These are phyloP conservation scores for Alosa sapidissima DNA, from an alignment of 2,797 vertebrate genomes.

Conservation along the genomic window DNA sequence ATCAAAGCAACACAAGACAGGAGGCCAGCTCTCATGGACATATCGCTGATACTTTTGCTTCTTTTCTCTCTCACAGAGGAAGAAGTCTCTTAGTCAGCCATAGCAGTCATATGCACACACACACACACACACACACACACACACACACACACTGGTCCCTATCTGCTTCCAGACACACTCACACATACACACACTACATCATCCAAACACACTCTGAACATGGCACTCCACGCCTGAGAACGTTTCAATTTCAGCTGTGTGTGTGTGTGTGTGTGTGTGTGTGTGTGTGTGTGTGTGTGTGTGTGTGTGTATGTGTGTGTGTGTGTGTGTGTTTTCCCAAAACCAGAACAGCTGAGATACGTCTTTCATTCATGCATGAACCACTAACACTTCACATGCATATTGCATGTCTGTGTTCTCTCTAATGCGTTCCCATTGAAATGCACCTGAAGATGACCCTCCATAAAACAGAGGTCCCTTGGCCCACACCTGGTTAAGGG, in stretches of 20 bases:
- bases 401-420: no score
- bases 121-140: not conserved
- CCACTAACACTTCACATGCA: no score
- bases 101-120: not conserved
- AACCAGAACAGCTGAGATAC: no score
- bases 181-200: not conserved
- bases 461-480: no score
- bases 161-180: not conserved
- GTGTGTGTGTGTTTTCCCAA: not conserved
- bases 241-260: not conserved
- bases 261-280: not conserved
- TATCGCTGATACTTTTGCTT: not conserved
- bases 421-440: no score
- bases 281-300: not conserved
- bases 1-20: not conserved
- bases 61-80: conserved; percentile 52
- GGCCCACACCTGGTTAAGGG: no score
- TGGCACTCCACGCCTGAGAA: not conserved
- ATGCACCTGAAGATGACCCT: no score
- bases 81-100: no score
- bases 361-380: no score
- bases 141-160: not conserved
- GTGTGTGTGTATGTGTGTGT: not conserved
- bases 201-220: not conserved
- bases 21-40: not conserved